Evolutionary conservation across 1,140 invertebrate species (phyloP), one percentile per base, ranked within the genome.

Genomic region (Drosophila kepulauana): DNA sequence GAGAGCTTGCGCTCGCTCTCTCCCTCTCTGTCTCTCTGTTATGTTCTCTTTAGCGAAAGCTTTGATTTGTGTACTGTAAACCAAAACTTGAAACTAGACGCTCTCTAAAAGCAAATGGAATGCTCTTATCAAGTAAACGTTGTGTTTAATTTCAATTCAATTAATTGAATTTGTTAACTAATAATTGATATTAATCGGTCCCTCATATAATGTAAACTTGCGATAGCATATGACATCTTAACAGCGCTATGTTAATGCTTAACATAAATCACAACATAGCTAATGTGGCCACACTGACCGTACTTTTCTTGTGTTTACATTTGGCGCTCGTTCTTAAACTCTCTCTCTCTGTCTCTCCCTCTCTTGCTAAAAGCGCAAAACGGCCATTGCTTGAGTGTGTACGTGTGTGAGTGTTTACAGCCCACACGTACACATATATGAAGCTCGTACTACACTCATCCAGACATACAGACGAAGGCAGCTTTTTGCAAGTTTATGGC

Each of bases 401-500:
- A 30, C 25, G 16, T 61, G 16, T 25, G 45, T 38, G 30, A 15
- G 33, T 38, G 59, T 52, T 8, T 35, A 16, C 13, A 13, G 6
- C 11, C 20, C 62, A 43, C 56, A 20, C 16, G 41, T 20, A 46
- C 25, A 48, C 35, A 46, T 16, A 43, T 28, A 64, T 1, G 7
- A 2, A 46, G 56, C 20, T 63, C 28, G 7, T 30, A 48, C 25
- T 16, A 57, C 30, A 57, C 30, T 30, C 16, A 46, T 56, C 35
- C 15, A 65, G 38, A 64, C 45, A 43, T 8, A 48, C 45, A 43
- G n/a, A 30, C 25, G 45, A 52, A 25, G 20, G 66, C 78, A 71
- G 69, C 59, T 76, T 78, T 82, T 75, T 69, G 80, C 77, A 52
- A 84, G 70, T 77, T 81, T 62, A 89, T 90, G 86, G 71, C 75